Evolutionary conservation across 2,113 vertebrate species (phyloP), one percentile per base, ranked within the genome.

Genomic region (Onychostoma macrolepis): DNA sequence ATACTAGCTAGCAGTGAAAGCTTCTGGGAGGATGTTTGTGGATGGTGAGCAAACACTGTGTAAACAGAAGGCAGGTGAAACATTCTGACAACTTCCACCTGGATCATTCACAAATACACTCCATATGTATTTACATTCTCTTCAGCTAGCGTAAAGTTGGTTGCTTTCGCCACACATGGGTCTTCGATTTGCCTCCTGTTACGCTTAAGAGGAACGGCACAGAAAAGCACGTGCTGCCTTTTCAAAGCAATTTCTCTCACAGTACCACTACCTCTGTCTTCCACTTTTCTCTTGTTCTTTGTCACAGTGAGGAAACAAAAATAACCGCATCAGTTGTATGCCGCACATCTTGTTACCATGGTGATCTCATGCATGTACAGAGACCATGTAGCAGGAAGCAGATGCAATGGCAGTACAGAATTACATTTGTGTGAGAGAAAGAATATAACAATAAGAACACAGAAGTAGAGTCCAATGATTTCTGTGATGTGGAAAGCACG

Each of bases 301-400:
- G 75, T 88, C 77, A 45, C 77, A 30, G 6, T 58, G 79, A 78
- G 53, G 74, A 88, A 85, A 80, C 65, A 69, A 85, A 79, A 88
- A 82, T 84, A 89, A 86, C 85, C 45, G 48, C 81, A 86, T 81
- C 76, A 41, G 28, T 87, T 83, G 80, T 58, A 67, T 72, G 85
- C 72, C 17, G 26, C 67, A 82, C 84, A 81, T 67, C 67, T 86
- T 83, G 90, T 92, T 95, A 94, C 95, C 96, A 95, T 96, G 94
- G 90, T 28, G 87, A 91, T 88, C 19, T 61, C 4, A 45, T 45
- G 41, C 81, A 38, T 13, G 81, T 65, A 85, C 33, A 30, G 88
- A 78, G 85, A 79, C 58, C 41, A 43, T 26, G 74, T 30, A 76
- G 67, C 45, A 85, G 30, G 76, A 80, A 67, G 65, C 81, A 61